Base-by-base conservation (phyloP, 1,140 invertebrate species). In the Lycorma delicatula region DNA sequence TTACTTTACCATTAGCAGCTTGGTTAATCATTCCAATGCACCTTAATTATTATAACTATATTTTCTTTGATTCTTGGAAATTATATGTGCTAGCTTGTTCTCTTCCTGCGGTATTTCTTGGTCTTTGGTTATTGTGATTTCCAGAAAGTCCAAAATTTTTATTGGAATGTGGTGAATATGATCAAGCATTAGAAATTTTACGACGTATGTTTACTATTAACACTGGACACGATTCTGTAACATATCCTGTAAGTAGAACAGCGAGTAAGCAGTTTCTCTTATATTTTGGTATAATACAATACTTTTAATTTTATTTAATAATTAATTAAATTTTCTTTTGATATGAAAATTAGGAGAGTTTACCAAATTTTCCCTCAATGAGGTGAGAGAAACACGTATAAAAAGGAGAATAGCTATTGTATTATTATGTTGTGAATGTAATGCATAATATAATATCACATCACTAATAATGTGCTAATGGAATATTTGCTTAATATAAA, bases 111-210 rank as follows among this genome's bases (percentile, higher is more conserved):
- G 31, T 74, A 2, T 63, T 82, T 54, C 73, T 85, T 11, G 81
- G 79, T 20, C 72, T 83, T 26, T 88, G 78, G 77, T 75, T 91
- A 2, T 76, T 87, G 54, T 77, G 80, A 25, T 89, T 92, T 72
- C 89, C 89, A 3, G 89, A 92, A 71, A 91, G 87, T 69, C 89
- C 89, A 1, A 91, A 90, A 68, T 92, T 87, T 69, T 76, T 89
- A 51, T 77, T 91, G 61, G 83, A 86, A 65, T 83, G 81, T 68
- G 85, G 86, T 46, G 80, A 86, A 67, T 78, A 84, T 22, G 82
- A 87, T 13, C 83, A 84, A 31, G 84, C 87, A 4, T 71, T 89
- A 0, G 72, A 80, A 47, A 79, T 85, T 20, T 77, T 89, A 13
- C 79, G 79, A 63, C 72, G 79, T 63, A 83, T 89, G 63, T 88